These are phyloP conservation scores for Endomychus coccineus DNA, from an alignment of 2,888 invertebrate genomes.

Conservation along the genomic window DNA sequence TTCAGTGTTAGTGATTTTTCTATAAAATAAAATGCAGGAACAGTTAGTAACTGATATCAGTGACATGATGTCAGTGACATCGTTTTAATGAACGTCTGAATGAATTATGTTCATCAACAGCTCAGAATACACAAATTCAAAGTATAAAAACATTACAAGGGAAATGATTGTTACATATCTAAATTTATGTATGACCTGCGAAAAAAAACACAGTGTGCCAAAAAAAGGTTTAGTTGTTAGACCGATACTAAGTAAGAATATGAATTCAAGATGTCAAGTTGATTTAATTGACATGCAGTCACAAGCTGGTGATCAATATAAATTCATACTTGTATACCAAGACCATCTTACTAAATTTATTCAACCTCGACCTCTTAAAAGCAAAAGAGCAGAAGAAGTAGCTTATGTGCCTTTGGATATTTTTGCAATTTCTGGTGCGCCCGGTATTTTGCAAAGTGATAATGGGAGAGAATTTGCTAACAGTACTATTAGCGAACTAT, in stretches of 20 bases:
- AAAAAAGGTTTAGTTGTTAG: conserved; percentile 16
- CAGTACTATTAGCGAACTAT: conserved; percentile 27
- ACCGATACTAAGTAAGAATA: conserved; percentile 12
- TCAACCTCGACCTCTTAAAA: conserved; percentile 29
- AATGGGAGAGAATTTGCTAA: conserved; percentile 35
- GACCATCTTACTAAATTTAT: conserved; percentile 38
- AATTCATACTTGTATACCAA: conserved; percentile 37
- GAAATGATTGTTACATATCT: conserved; percentile 6
- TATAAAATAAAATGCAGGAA: conserved; percentile 9
- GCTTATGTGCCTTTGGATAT: conserved; percentile 33
- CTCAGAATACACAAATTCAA: too few relatives aligned
- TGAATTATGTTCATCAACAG: conserved; percentile 3
- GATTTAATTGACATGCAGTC: conserved; percentile 38
- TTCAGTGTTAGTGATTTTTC: conserved; percentile 4
- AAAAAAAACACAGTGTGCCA: conserved; percentile 10
- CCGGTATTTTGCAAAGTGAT: conserved; percentile 33
- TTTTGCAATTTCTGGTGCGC: conserved; percentile 35
- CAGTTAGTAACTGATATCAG: conserved; percentile 3
- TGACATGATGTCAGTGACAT: too few relatives aligned
- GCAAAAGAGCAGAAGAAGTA: conserved; percentile 33
- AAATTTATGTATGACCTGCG: conserved; percentile 3
- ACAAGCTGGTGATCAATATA: conserved; percentile 30
- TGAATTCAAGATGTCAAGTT: conserved; percentile 22
- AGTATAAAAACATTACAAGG: conserved; percentile 10
- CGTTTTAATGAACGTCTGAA: conserved; percentile 1